Percentiles rank a stretch among this genome's conserved stretches.
These are phyloP conservation scores for Cherax destructor DNA, from an alignment of 1,140 invertebrate species.

Conservation along the genomic window DNA sequence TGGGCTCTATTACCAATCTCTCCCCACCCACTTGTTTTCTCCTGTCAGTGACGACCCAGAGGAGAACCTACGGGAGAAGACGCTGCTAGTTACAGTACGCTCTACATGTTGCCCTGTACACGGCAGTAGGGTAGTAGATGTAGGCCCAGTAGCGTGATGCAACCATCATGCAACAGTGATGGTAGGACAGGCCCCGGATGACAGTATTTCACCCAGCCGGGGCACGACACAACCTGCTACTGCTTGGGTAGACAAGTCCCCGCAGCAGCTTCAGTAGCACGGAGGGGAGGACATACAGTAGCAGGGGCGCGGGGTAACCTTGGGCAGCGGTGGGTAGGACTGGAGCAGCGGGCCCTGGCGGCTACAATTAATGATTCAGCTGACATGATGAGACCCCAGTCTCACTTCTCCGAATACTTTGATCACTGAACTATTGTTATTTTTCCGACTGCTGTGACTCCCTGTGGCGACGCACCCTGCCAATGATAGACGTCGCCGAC, in stretches of 20 bases:
- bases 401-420: not conserved
- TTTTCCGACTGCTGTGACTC: not conserved
- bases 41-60: not conserved
- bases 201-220: not conserved
- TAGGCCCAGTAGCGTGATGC: not conserved
- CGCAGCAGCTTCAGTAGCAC: not conserved
- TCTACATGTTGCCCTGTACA: not conserved
- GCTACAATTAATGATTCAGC: constrained; percentile 4
- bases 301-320: not conserved
- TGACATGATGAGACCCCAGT: not conserved
- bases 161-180: not conserved
- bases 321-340: not conserved
- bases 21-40: not conserved
- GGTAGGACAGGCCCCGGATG: not conserved
- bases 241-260: not conserved
- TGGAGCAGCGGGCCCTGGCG: not conserved
- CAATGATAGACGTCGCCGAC: not conserved
- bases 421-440: not conserved
- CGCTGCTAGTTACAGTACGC: not conserved
- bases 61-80: not conserved
- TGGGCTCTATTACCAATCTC: not conserved
- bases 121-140: not conserved
- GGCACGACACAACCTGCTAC: constrained; percentile 3
- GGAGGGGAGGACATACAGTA: not conserved
- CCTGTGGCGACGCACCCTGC: not conserved